Base-by-base conservation (phyloP, 2,113 vertebrate genomes). In the Callospermophilus lateralis region DNA sequence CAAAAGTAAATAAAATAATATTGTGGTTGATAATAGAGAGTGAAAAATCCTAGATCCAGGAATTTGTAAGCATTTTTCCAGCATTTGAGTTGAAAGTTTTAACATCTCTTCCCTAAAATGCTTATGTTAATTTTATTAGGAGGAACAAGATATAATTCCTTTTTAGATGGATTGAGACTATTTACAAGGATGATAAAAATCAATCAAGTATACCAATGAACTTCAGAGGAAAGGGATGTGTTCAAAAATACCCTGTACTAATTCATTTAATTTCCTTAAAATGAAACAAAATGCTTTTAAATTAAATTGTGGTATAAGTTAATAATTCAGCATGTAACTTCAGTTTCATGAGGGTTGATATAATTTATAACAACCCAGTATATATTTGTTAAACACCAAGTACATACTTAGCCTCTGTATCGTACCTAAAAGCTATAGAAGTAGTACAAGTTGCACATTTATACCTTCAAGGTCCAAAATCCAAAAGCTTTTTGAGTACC, bases 51-150 rank as follows among this genome's bases (percentile, higher is more conserved):
- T 61, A 39, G 24, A 26, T 93, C 51, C 78, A 48, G 42, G 77
- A 77, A 19, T 94, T 93, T 83, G 61, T 28, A 89, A 55, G 45
- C 48, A 51, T 85, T 93, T 96, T 89, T 91, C 30, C 74, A 95
- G 48, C 5, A 79, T 83, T 91, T 73, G 30, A 78, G 22, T 73
- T 58, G 78, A 68, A 90, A 81, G 22, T 45, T 95, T 88, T 91
- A 89, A 61, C 15, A 91, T 65, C 65, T 26, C 4, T 81, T 95
- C 30, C 12, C 48, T 89, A 74, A 93, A 90, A 76, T 78, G 32
- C 28, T 34, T 94, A 7, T 48, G 26, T 95, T 84, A 7, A 42
- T 78, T 94, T 93, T 92, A 28, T 51, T 84, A 51, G 77, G 26
- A 89, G 96, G 42, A 87, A 34, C 48, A 55, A 63, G 24, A 58